A percentile compares a stretch with the other conserved stretches of the same genome.
Evolutionary conservation across 35 echinoderm and acorn worm genomes (phyloP).

Genomic region (Apostichopus japonicus): DNA sequence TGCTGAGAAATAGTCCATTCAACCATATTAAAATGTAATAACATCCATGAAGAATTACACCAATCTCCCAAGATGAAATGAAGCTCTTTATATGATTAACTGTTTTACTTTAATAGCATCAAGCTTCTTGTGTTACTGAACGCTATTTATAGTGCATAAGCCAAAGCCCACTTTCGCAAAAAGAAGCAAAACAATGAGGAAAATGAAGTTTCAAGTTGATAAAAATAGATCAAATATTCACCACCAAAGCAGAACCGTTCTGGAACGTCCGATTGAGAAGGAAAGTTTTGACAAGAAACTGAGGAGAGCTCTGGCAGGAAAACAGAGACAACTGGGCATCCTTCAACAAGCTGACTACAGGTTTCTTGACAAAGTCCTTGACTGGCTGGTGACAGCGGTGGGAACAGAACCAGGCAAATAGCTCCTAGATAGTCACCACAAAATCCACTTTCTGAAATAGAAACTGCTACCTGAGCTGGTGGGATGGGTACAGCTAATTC

Average conservation of each 20-base stretch:
- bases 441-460: not conserved
- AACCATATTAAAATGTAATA: no score
- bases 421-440: not conserved
- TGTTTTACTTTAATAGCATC: no score
- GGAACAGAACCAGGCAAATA: not conserved
- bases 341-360: conserved; percentile 10
- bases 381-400: not conserved
- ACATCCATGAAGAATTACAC: no score
- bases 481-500: not conserved
- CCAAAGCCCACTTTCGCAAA: no score
- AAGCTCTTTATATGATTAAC: no score
- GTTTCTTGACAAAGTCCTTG: conserved; percentile 19
- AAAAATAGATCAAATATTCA: not conserved
- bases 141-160: no score
- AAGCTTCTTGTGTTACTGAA: no score
- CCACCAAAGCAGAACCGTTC: not conserved
- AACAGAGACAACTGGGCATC: not conserved
- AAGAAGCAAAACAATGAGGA: not conserved
- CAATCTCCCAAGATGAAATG: no score
- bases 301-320: not conserved
- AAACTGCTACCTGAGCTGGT: not conserved
- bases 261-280: not conserved
- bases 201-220: not conserved
- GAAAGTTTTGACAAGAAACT: not conserved
- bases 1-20: no score